These are phyloP conservation scores for Galemys pyrenaicus DNA, from an alignment of 2,113 vertebrate genomes.

Conservation along the genomic window DNA sequence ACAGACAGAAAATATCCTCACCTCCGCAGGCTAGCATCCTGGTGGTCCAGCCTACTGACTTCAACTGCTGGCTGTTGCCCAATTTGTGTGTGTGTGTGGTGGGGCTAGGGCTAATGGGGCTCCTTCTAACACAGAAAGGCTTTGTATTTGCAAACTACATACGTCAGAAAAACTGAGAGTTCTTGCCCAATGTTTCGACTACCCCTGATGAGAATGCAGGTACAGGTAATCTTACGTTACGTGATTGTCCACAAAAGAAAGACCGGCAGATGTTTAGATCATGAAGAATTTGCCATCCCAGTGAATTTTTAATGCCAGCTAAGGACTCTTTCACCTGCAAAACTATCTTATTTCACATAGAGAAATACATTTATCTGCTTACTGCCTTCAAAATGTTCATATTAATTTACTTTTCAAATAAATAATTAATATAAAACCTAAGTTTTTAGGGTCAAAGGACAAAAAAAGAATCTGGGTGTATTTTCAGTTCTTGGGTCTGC, in stretches of 20 bases:
- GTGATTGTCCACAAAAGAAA: not conserved
- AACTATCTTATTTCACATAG: not conserved
- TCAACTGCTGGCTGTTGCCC: not conserved
- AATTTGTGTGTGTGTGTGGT: not conserved
- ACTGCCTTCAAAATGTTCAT: not conserved
- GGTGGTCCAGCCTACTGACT: not conserved
- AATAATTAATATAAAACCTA: not conserved
- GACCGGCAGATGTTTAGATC: not conserved
- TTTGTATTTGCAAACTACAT: not conserved
- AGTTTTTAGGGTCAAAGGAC: not conserved
- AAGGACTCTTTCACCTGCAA: not conserved
- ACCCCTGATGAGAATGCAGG: not conserved
- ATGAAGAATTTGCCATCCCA: not conserved
- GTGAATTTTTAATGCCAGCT: not conserved
- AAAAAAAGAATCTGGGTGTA: not conserved
- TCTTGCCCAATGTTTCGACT: not conserved
- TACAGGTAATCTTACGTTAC: not conserved
- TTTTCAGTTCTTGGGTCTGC: not conserved
- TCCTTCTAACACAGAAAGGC: not conserved
- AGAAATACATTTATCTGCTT: not conserved
- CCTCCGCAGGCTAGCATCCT: not conserved
- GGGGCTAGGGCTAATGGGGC: not conserved
- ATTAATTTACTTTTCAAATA: not conserved
- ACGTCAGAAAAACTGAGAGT: not conserved
- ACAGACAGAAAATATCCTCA: not conserved